These are phyloP conservation scores for Drosophila yakuba DNA, from an alignment of 1,140 invertebrate species.

Conservation along the genomic window DNA sequence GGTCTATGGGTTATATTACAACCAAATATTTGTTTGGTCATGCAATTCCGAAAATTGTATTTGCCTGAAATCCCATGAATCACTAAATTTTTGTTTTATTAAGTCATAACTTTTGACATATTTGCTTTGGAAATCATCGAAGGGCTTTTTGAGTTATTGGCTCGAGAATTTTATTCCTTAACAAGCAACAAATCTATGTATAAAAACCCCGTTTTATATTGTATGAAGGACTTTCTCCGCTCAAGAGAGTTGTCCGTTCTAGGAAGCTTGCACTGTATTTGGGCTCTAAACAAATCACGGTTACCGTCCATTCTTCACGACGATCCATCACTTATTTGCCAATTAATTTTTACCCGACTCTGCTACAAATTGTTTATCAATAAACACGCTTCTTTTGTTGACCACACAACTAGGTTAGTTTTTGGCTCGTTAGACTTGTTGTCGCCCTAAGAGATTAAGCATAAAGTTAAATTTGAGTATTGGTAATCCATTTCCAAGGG, in stretches of 20 bases:
- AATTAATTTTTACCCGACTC: slow-evolving; percentile 8
- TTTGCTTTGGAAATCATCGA: not conserved
- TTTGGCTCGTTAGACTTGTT: slow-evolving; percentile 29
- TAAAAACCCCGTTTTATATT: too few relatives aligned
- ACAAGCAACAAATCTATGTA: too few relatives aligned
- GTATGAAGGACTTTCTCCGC: not conserved
- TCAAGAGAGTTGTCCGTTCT: not conserved
- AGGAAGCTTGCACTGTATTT: not conserved
- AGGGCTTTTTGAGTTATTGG: too few relatives aligned
- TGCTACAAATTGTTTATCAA: slow-evolving; percentile 34
- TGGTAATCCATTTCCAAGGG: slow-evolving; percentile 19
- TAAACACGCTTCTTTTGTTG: slow-evolving; percentile 20
- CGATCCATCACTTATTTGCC: slow-evolving; percentile 30
- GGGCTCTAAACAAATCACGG: not conserved
- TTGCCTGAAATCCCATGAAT: not conserved
- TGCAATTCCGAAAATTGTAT: not conserved
- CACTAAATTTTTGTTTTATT: not conserved
- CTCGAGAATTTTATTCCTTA: too few relatives aligned
- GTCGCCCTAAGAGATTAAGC: slow-evolving; percentile 24
- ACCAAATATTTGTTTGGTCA: not conserved
- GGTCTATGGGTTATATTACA: not conserved
- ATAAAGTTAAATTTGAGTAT: not conserved
- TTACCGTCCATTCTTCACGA: not conserved
- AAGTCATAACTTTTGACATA: not conserved
- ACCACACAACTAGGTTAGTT: slow-evolving; percentile 23